These are phyloP conservation scores for Eilema caniola DNA, from an alignment of 2,888 invertebrate genomes.

Conservation along the genomic window DNA sequence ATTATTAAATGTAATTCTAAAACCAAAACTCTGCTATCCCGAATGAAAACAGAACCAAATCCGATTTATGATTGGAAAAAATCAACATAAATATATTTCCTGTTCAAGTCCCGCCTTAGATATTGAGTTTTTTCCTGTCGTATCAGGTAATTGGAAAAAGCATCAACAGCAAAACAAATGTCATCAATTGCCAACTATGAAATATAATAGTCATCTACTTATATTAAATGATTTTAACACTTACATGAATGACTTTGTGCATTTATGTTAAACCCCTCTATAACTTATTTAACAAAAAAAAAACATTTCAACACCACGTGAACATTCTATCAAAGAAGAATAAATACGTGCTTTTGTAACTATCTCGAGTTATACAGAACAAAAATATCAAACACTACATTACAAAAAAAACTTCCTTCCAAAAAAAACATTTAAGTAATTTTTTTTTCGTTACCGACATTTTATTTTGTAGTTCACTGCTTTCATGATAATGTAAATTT, in stretches of 20 bases:
- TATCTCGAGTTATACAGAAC: background rate
- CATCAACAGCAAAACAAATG: background rate
- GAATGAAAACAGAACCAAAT: no score
- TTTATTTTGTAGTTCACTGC: no score
- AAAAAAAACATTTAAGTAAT: no score
- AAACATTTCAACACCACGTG: background rate
- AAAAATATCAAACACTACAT: background rate
- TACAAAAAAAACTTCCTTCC: background rate
- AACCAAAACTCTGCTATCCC: no score
- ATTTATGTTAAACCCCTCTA: constrained; percentile 38
- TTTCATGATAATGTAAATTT: no score
- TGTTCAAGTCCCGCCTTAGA: no score
- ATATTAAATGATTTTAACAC: constrained; percentile 34
- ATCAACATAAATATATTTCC: no score
- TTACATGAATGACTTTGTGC: constrained; percentile 37
- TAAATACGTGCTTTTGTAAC: background rate
- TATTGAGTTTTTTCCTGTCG: no score
- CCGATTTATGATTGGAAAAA: no score
- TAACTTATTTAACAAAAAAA: background rate
- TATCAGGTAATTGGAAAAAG: no score
- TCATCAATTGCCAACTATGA: constrained; percentile 28
- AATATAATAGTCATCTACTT: constrained; percentile 32
- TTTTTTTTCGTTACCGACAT: no score
- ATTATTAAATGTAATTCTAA: no score
- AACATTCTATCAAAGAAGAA: background rate